Evolutionary conservation across 2,888 invertebrate species (phyloP).

Genomic region (Monoplex corrugatus): DNA sequence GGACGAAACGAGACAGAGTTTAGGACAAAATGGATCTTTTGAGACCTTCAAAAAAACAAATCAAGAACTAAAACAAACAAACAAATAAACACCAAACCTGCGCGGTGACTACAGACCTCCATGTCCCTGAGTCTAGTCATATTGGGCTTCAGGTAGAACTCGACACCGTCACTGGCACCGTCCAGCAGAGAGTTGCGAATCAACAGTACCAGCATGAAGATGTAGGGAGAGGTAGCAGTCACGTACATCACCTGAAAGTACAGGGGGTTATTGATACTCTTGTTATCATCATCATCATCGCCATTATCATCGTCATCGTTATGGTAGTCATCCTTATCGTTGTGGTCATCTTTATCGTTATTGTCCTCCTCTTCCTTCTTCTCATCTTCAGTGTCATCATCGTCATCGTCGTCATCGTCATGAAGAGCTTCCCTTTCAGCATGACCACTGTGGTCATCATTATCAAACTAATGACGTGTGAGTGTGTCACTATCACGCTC

Average conservation of each 20-base stretch:
- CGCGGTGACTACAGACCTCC: too few relatives aligned
- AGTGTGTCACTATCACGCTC: too few relatives aligned
- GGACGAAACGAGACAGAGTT: too few relatives aligned
- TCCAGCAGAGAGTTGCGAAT: constrained; percentile 74
- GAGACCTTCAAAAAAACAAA: too few relatives aligned
- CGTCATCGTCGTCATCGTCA: not conserved
- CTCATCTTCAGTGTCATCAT: not conserved
- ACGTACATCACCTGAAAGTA: constrained; percentile 77
- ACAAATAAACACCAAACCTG: too few relatives aligned
- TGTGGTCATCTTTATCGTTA: too few relatives aligned
- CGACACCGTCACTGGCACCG: constrained; percentile 88
- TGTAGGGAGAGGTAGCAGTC: constrained; percentile 78
- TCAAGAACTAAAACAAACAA: too few relatives aligned
- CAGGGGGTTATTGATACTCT: too few relatives aligned
- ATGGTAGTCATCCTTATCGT: not conserved
- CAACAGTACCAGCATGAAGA: constrained; percentile 76
- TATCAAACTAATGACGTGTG: too few relatives aligned
- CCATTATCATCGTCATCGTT: too few relatives aligned
- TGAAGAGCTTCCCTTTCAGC: not conserved
- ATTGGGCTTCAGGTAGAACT: constrained; percentile 88
- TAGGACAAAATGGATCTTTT: too few relatives aligned
- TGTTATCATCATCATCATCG: not conserved
- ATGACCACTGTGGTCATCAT: too few relatives aligned
- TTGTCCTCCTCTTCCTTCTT: not conserved
- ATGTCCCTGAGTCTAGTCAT: constrained; percentile 87